Base-by-base conservation (phyloP, 2,888 invertebrate genomes). In the Amphipoea oculea region DNA sequence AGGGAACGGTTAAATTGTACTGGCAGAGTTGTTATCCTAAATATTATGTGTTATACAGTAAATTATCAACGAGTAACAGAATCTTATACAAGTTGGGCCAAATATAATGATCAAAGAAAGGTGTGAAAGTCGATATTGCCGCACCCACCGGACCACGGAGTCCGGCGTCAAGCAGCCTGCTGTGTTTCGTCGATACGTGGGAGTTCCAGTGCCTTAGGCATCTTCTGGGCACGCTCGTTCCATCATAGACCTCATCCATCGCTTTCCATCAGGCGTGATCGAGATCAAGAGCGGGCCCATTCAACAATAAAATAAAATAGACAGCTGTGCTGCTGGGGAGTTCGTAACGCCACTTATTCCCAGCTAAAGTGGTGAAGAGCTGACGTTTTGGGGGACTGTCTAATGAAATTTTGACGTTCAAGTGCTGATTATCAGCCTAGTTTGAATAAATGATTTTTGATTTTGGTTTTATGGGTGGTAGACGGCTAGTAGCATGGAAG, bases 41-140 rank as follows among this genome's bases (percentile, higher is more conserved):
- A 20, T 36, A 78, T 51, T 36, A 51, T 42, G 63, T 73, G 66
- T 45, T 70, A 42, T 76, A 60, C n/a, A 60, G 54, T 20, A 20
- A 6, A 54, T 54, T 54, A 54, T 20, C 20, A 54, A 20, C 54
- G 54, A 57, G 23, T 9, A 23, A 57, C 23, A 23, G 3, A 57
- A 57, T 57, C 23, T 57, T 57, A 1, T 57, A 23, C 54, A 57
- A 7, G 23, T 23, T 57, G 23, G 3, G 23, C 23, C 54, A 57
- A 54, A 54, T 54, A 54, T 54, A 23, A 54, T 54, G 54, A 20
- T 23, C 54, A 23, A 54, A 20, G 51, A 54, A 20, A 57, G 23
- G 54, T 23, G 54, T 23, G 9, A 57, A 57, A 57, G 7, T 23
- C 20, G 20, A 54, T 23, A 48, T 48, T 4, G 48, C 45, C 45